A percentile compares a stretch with the other conserved stretches of the same genome.
phyloP scores from a whole-genome alignment of 2,797 vertebrate genomes.

The Sebastes miniatus region DNA sequence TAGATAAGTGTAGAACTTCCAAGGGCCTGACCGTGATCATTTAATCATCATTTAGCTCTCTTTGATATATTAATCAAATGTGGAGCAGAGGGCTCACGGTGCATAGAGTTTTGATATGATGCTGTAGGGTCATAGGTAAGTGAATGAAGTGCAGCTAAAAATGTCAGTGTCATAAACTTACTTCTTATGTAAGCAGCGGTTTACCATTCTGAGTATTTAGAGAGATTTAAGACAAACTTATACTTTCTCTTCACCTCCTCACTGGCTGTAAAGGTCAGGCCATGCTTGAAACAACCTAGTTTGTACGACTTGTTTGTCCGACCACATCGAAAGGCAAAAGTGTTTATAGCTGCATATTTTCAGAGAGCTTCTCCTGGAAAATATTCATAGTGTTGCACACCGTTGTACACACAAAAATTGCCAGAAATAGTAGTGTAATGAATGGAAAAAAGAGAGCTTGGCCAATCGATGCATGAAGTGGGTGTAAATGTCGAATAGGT shows the following conservation, averaged over 20 bases:
- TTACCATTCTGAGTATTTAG: not conserved
- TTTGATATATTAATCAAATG: conserved; percentile 63
- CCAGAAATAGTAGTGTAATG: not conserved
- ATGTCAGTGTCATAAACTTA: not conserved
- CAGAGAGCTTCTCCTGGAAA: not conserved
- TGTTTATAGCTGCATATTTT: not conserved
- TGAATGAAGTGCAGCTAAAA: conserved; percentile 15
- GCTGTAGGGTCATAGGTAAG: conserved; percentile 19
- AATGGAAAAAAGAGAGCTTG: not conserved
- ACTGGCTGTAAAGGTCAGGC: not conserved
- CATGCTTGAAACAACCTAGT: not conserved
- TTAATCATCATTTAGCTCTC: conserved; percentile 59
- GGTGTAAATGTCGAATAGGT: not conserved
- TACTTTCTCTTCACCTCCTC: not conserved
- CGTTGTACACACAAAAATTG: not conserved
- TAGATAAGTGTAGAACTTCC: conserved; percentile 67
- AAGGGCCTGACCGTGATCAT: conserved; percentile 61
- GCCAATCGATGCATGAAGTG: not conserved
- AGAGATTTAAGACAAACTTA: not conserved
- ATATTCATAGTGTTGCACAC: not conserved
- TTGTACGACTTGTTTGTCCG: not conserved
- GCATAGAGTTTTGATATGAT: conserved; percentile 22
- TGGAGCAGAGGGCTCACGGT: conserved; percentile 26
- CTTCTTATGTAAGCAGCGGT: not conserved
- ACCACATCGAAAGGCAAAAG: not conserved